phyloP scores from a whole-genome alignment of 2,888 invertebrate genomes.

The Abrostola triplasia region DNA sequence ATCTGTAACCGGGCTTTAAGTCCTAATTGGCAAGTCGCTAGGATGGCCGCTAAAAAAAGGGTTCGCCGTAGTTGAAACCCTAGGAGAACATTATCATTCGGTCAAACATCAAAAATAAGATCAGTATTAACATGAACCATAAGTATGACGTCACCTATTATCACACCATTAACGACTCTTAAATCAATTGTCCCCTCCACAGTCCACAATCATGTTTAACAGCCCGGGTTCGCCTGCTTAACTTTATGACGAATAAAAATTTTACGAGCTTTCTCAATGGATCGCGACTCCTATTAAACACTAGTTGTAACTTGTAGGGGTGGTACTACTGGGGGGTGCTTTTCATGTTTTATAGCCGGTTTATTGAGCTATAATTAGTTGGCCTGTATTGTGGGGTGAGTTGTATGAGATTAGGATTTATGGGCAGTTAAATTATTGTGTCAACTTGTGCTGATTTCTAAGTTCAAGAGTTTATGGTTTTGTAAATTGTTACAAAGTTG shows the following conservation, averaged over 20 bases:
- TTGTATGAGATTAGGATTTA: conserved; percentile 28
- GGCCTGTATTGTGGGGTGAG: conserved; percentile 10
- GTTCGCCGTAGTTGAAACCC: too few relatives aligned
- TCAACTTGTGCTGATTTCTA: conserved; percentile 13
- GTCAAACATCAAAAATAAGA: too few relatives aligned
- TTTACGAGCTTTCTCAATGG: conserved; percentile 52
- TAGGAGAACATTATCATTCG: too few relatives aligned
- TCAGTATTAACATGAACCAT: not conserved
- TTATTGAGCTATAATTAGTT: conserved; percentile 43
- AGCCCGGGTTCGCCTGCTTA: conserved; percentile 41
- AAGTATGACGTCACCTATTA: conserved; percentile 1
- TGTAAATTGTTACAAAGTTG: too few relatives aligned
- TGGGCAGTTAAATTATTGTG: conserved; percentile 28
- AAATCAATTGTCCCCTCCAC: conserved; percentile 47
- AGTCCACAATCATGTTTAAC: conserved; percentile 29
- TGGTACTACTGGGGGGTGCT: conserved; percentile 35
- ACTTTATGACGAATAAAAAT: conserved; percentile 54
- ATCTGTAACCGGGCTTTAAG: too few relatives aligned
- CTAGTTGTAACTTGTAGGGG: conserved; percentile 51
- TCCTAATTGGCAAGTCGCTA: too few relatives aligned
- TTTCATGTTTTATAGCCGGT: conserved; percentile 34
- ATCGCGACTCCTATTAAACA: conserved; percentile 51
- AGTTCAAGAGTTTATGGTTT: not conserved
- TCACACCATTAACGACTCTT: conserved; percentile 35
- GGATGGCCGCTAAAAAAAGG: too few relatives aligned